phyloP scores from a whole-genome alignment of 2,113 vertebrate genomes.

The Girardinichthys multiradiatus region DNA sequence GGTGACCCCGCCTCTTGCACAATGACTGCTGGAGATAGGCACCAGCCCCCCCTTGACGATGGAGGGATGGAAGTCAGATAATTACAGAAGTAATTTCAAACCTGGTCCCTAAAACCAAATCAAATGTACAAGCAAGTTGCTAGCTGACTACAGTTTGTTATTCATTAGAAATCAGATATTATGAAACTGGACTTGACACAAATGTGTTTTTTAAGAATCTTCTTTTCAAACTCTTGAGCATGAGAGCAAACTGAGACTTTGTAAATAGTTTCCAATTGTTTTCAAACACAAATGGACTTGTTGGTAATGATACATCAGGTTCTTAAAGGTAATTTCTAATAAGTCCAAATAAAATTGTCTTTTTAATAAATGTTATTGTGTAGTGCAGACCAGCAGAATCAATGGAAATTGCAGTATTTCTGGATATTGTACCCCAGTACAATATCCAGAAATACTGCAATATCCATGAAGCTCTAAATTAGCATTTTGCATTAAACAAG shows the following conservation, averaged over 20 bases:
- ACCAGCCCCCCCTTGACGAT: no score
- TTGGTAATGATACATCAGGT: neutral
- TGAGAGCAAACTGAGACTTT: neutral
- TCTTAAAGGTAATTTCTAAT: neutral
- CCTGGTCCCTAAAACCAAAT: neutral
- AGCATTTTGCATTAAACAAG: no score
- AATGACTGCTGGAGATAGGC: no score
- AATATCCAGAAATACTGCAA: neutral
- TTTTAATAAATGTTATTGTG: no score
- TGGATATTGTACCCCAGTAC: no score
- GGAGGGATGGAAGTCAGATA: no score
- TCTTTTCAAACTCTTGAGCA: neutral
- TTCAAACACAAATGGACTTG: neutral
- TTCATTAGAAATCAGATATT: neutral
- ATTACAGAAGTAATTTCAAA: slow-evolving; percentile 2
- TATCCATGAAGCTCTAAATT: no score
- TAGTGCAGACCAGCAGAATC: no score
- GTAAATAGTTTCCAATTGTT: neutral
- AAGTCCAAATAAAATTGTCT: neutral
- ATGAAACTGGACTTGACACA: neutral
- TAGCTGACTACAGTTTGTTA: no score
- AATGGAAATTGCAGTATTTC: no score
- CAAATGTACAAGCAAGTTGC: neutral
- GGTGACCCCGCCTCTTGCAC: no score
- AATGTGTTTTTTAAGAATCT: neutral